A percentile compares a stretch with the other conserved stretches of the same genome.
Evolutionary conservation across 2,113 vertebrate genomes (phyloP).

Genomic region (Platanista minor): DNA sequence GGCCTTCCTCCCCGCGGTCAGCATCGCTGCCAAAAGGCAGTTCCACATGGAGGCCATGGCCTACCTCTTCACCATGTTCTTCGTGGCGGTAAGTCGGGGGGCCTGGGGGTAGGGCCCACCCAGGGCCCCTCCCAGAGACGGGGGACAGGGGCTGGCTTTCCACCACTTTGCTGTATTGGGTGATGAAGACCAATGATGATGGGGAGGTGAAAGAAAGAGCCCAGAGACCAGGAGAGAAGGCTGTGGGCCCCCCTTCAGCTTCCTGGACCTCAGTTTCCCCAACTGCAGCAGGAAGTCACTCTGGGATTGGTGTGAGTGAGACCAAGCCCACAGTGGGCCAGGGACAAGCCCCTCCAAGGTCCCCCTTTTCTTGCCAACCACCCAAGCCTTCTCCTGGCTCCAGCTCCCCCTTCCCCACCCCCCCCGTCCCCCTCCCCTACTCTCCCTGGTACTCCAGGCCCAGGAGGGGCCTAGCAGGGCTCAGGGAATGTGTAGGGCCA

Average conservation of each 20-base stretch:
- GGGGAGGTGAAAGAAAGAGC: background rate
- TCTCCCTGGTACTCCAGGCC: background rate
- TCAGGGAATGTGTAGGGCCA: accelerated
- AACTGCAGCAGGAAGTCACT: accelerated
- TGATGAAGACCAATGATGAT: background rate
- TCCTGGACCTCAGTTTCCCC: background rate
- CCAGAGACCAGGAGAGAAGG: background rate
- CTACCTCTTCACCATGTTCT: conserved; percentile 99
- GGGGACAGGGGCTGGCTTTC: too few species aligned
- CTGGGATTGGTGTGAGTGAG: background rate
- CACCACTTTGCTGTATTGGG: accelerated
- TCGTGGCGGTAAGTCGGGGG: conserved; percentile 88
- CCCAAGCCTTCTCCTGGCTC: accelerated
- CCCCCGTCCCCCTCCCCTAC: accelerated
- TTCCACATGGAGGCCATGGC: conserved; percentile 99
- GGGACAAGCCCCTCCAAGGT: background rate
- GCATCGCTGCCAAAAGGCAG: conserved; percentile 91
- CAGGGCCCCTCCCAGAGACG: accelerated
- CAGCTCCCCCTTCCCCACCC: background rate
- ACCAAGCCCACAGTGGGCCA: accelerated
- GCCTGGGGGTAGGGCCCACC: accelerated
- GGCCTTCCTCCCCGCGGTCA: conserved; percentile 91
- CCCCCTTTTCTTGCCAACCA: background rate
- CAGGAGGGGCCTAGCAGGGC: accelerated
- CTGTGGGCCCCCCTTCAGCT: accelerated